Evolutionary conservation across 2,888 invertebrate species (phyloP).

Genomic region (Allacma fusca): DNA sequence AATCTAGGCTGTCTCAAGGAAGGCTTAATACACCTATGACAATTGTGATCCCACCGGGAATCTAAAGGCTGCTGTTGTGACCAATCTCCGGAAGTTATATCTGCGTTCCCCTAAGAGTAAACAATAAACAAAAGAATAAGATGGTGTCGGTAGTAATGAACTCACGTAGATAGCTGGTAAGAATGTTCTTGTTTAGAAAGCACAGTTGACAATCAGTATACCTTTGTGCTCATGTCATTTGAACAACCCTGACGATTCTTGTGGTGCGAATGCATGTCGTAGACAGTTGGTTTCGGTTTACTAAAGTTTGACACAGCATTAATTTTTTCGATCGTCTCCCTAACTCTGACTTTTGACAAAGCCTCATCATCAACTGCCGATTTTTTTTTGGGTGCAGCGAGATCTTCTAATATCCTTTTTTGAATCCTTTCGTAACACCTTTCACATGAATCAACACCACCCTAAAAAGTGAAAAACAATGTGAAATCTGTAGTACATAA

Average conservation of each 20-base stretch:
- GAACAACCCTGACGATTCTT: no score
- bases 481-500: no score
- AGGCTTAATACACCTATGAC: background rate
- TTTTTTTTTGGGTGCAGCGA: background rate
- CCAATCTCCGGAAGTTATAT: background rate
- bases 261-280: background rate
- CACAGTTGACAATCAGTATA: no score
- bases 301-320: background rate
- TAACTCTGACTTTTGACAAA: conserved; percentile 3
- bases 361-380: background rate
- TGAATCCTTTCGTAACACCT: background rate
- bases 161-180: no score
- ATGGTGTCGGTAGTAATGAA: background rate
- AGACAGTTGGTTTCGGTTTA: background rate
- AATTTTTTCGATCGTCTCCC: conserved; percentile 30
- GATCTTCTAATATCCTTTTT: background rate
- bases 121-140: background rate
- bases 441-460: no score
- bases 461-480: no score
- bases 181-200: no score
- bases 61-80: background rate
- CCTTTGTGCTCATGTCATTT: background rate
- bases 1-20: background rate
- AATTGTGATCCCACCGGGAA: conserved; percentile 6
- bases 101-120: background rate